Base-by-base conservation (phyloP, 2,888 invertebrate genomes). In the Chymomyza caudatula region DNA sequence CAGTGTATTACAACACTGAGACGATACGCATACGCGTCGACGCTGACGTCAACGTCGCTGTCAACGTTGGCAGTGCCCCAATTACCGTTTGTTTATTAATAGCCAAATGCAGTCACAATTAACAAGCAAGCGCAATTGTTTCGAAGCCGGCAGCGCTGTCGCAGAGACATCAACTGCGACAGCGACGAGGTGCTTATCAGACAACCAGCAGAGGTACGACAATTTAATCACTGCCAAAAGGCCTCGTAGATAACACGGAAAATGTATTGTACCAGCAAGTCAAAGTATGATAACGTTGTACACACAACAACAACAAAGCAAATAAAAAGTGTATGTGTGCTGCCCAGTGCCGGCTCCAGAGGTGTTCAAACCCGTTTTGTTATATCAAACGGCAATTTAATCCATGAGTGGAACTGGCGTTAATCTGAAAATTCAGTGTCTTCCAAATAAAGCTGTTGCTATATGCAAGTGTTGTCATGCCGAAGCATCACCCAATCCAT, bases 1-100 rank as follows among this genome's bases (percentile, higher is more conserved):
- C 29, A 47, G 47, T 47, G 29, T 44, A 51, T 37, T 11, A 2
- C 25, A 25, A 25, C 55, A 58, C 11, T 61, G 17, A n/a, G 44
- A 29, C 58, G 43, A 29, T 54, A 37, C 25, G 15, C 47, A 57
- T 54, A 66, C 37, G 54, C 59, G 54, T 65, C 49, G 59, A 49
- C 66, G 42, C 51, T 47, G 47, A 47, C 22, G 65, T 20, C 56
- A 47, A 37, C 73, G 61, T 59, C 66, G 63, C 67, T 57, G 71
- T 42, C 52, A 37, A 37, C 66, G 64, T 29, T 63, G 65, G 63
- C 63, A 70, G 73, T 73, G 82, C 60, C 73, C 81, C 82, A 82
- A 73, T 82, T 84, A 78, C 77, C 66, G 73, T 73, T 74, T 66
- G 69, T 74, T 77, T 82, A 82, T 79, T 77, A 78, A 79, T 82